Percentiles rank a stretch among this genome's conserved stretches.
These are phyloP conservation scores for Rhodeus uyekii DNA, from an alignment of 2,797 vertebrate genomes.

Conservation along the genomic window DNA sequence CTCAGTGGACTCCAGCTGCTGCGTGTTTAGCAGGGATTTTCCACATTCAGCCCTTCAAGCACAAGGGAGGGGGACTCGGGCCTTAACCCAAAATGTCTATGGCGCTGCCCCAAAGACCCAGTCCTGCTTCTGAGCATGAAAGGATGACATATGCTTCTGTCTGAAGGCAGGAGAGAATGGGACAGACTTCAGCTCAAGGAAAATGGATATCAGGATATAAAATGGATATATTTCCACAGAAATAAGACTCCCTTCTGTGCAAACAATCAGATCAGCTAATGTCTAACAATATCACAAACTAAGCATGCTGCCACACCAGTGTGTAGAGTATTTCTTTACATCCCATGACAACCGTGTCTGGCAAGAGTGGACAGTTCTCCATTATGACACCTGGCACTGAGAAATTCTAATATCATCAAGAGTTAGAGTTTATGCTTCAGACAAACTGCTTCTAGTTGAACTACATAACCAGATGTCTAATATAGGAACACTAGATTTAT, in stretches of 20 bases:
- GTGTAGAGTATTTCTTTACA: neutral
- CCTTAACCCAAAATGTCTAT: slow-evolving; percentile 48
- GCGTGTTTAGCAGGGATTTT: slow-evolving; percentile 70
- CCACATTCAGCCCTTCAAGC: slow-evolving; percentile 46
- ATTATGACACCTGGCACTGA: neutral
- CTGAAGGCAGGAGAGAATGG: neutral
- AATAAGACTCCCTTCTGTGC: neutral
- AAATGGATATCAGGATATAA: neutral
- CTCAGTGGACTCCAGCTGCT: slow-evolving; percentile 64
- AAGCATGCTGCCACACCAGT: neutral
- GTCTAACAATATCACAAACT: neutral
- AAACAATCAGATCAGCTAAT: neutral
- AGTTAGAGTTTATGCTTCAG: neutral
- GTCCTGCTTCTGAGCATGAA: slow-evolving; percentile 44
- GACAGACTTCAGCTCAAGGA: neutral
- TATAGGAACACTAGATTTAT: neutral
- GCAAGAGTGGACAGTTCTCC: neutral
- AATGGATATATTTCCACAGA: neutral
- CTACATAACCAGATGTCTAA: neutral
- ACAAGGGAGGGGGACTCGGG: slow-evolving; percentile 52
- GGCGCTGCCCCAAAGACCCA: slow-evolving; percentile 61
- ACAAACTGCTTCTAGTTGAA: neutral
- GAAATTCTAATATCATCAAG: neutral
- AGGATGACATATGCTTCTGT: slow-evolving; percentile 26
- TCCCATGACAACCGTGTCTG: neutral